These are phyloP conservation scores for Andrena dorsata DNA, from an alignment of 2,888 invertebrate species.

Conservation along the genomic window DNA sequence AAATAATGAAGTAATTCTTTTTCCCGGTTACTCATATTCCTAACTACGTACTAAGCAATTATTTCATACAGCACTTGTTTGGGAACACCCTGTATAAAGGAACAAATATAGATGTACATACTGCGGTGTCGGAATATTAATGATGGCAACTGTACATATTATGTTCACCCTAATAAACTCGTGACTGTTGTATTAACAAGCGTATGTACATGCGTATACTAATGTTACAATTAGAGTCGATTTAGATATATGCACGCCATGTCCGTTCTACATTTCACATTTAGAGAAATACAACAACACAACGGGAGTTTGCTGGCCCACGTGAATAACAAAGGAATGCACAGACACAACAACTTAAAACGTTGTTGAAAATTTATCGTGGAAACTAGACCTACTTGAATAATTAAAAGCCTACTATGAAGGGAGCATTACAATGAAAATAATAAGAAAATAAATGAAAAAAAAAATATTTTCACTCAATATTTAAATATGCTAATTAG, in stretches of 20 bases:
- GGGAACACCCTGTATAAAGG: not conserved
- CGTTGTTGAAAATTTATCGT: not conserved
- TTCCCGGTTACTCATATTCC: not conserved
- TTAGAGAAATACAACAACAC: not conserved
- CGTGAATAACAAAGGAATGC: slow-evolving; percentile 31
- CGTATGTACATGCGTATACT: slow-evolving; percentile 19
- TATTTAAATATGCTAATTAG: too few relatives aligned
- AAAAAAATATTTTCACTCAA: too few relatives aligned
- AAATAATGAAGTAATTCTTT: not conserved
- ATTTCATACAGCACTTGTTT: not conserved
- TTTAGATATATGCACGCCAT: slow-evolving; percentile 8
- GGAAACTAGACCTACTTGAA: not conserved
- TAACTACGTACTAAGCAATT: not conserved
- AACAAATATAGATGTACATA: not conserved
- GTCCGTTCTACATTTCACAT: slow-evolving; percentile 9
- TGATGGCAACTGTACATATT: not conserved
- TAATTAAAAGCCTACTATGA: not conserved
- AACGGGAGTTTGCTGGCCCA: slow-evolving; percentile 7
- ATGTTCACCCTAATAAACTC: slow-evolving; percentile 22
- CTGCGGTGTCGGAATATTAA: not conserved
- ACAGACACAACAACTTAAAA: slow-evolving; percentile 10
- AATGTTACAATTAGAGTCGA: slow-evolving; percentile 37
- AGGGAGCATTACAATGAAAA: not conserved
- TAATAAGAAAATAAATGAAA: not conserved
- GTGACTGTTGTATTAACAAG: slow-evolving; percentile 20